Evolutionary conservation across 2,888 invertebrate species (phyloP).

Genomic region (Lepidochitona cinerea): DNA sequence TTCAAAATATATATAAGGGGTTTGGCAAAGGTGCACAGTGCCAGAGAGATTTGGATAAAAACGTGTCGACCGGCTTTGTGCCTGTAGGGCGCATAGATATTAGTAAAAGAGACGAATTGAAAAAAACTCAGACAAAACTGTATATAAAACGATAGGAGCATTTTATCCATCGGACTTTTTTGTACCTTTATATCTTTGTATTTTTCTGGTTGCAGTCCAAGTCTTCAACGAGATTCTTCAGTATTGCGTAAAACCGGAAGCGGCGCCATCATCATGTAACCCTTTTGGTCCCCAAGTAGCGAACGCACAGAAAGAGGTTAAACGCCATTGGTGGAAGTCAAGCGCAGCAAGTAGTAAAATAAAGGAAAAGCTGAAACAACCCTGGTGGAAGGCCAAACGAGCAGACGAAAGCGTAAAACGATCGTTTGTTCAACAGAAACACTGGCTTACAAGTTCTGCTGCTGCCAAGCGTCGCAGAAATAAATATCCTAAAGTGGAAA

Average conservation of each 20-base stretch:
- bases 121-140: no score
- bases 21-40: no score
- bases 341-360: background rate
- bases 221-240: background rate
- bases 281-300: background rate
- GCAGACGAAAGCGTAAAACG: background rate
- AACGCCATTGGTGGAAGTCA: conserved; percentile 1
- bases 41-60: no score
- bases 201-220: background rate
- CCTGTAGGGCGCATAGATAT: no score
- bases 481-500: background rate
- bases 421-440: background rate
- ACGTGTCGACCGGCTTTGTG: no score
- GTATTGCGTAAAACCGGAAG: background rate
- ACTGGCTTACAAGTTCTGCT: background rate
- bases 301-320: background rate
- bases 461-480: background rate
- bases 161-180: no score
- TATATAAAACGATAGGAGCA: no score
- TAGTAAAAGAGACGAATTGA: no score
- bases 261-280: background rate
- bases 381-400: background rate
- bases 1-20: no score
- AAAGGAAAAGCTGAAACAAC: background rate
- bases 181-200: background rate